phyloP scores from a whole-genome alignment of 1,140 invertebrate species.

The Frieseomelitta varia region DNA sequence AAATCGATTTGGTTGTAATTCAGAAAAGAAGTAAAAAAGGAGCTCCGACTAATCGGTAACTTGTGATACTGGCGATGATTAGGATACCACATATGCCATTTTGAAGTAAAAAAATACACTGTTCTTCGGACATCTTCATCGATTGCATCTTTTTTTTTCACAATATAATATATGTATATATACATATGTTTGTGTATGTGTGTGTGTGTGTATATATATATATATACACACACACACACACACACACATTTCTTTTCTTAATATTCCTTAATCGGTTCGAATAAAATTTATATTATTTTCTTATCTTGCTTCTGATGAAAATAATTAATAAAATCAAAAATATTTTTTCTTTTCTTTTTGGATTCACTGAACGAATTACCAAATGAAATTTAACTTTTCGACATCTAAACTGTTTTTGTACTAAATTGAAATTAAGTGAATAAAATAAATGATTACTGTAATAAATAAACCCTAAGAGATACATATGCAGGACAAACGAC shows the following conservation, averaged over 20 bases:
- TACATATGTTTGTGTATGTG: too few species aligned
- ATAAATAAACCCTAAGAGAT: background rate
- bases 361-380: background rate
- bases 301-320: too few species aligned
- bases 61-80: conserved; percentile 8
- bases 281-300: background rate
- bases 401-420: background rate
- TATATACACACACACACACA: too few species aligned
- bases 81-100: conserved; percentile 29
- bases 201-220: too few species aligned
- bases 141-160: background rate
- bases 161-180: background rate
- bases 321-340: background rate
- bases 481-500: background rate
- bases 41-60: conserved; percentile 14
- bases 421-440: background rate
- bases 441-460: background rate
- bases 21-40: background rate
- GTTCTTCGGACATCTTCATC: conserved; percentile 29
- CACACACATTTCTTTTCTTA: background rate
- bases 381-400: background rate
- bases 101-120: conserved; percentile 1
- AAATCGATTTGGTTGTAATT: conserved; percentile 47
- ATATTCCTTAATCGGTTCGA: too few species aligned
- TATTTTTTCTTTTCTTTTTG: background rate